Conservation (phyloP, 2,113 vertebrate species). For the Gymnarchus niloticus region DNA sequence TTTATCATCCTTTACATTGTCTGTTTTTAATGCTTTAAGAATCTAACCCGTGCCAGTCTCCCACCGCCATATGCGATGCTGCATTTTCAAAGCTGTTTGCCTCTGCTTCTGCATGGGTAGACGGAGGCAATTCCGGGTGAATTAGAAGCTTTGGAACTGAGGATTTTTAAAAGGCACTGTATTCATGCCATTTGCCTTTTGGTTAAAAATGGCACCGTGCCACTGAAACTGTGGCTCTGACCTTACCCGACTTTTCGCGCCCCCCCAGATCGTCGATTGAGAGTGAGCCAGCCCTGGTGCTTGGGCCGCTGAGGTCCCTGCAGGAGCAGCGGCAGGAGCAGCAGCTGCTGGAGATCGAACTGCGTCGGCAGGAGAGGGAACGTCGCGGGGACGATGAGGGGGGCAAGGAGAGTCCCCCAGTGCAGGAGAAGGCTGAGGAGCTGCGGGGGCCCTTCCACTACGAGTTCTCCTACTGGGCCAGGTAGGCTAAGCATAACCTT, state of each 20-base stretch:
- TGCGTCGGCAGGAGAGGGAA: conserved; percentile 79
- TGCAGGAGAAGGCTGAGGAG: conserved; percentile 84
- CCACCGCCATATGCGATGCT: too few relatives aligned
- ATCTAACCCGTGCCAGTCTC: too few relatives aligned
- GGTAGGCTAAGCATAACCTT: conserved; percentile 64
- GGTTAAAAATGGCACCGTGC: too few relatives aligned
- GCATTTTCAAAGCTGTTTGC: too few relatives aligned
- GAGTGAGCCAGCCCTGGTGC: conserved; percentile 90
- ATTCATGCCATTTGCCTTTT: too few relatives aligned
- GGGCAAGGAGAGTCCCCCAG: conserved; percentile 64
- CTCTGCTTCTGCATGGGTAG: too few relatives aligned
- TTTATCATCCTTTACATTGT: too few relatives aligned
- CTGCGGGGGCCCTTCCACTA: conserved; percentile 83
- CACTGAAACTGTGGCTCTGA: too few relatives aligned
- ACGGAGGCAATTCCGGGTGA: too few relatives aligned
- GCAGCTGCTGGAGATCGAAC: conserved; percentile 83
- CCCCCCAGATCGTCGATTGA: conserved; percentile 85
- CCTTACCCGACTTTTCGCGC: not conserved
- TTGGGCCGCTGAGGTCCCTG: conserved; percentile 81
- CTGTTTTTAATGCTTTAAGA: too few relatives aligned
- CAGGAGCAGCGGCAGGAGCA: conserved; percentile 85
- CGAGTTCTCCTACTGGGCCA: conserved; percentile 96
- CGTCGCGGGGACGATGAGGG: conserved; percentile 63
- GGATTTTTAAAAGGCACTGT: too few relatives aligned
- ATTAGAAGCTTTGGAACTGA: too few relatives aligned